Percentiles rank a stretch among this genome's conserved stretches.
Evolutionary conservation across 2,113 vertebrate genomes (phyloP).

Genomic region (Mustelus asterias): DNA sequence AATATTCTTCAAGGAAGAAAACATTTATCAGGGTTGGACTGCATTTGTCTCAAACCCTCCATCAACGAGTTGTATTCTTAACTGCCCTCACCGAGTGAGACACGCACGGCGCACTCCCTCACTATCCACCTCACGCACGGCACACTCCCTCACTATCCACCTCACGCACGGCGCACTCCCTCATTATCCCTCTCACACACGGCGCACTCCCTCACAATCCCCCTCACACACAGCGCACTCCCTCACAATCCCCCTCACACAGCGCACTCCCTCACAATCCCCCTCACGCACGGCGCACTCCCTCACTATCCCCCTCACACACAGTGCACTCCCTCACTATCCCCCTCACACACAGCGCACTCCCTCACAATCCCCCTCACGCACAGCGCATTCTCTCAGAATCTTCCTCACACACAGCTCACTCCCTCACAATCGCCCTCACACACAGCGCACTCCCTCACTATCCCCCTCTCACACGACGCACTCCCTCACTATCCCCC

Average conservation of each 20-base stretch:
- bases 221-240: background rate
- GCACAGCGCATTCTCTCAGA: no score
- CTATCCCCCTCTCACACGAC: no score
- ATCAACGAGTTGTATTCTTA: background rate
- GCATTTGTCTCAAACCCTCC: background rate
- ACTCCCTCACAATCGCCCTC: no score
- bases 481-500: background rate
- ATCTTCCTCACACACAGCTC: background rate
- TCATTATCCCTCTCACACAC: background rate
- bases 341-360: no score
- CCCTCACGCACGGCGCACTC: conserved; percentile 37
- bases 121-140: no score
- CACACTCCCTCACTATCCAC: no score
- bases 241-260: conserved; percentile 44
- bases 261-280: background rate
- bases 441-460: no score
- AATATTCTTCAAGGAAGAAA: background rate
- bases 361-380: background rate
- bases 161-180: no score
- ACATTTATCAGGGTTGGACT: background rate
- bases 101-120: background rate
- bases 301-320: background rate
- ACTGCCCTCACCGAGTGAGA: background rate
- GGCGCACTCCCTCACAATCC: conserved; percentile 9
- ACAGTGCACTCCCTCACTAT: conserved; percentile 36